phyloP scores from a whole-genome alignment of 2,888 invertebrate species.

The Schizaphis graminum region DNA sequence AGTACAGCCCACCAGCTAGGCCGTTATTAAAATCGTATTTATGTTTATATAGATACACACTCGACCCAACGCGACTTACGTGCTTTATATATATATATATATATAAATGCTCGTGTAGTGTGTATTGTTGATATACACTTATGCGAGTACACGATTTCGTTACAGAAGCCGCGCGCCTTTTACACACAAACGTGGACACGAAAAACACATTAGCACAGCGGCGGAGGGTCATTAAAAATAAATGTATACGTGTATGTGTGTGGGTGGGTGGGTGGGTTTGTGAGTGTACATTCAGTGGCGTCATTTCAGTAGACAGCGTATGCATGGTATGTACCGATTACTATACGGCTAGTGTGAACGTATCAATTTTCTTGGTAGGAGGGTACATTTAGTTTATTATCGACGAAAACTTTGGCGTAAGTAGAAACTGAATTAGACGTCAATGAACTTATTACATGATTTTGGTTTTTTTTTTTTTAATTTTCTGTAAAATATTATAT shows the following conservation, averaged over 20 bases:
- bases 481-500: not conserved
- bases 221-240: constrained; percentile 12
- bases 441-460: not conserved
- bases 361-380: not conserved
- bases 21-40: constrained; percentile 29
- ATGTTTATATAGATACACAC: not conserved
- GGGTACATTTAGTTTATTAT: not conserved
- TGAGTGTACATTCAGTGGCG: not conserved
- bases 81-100: not conserved
- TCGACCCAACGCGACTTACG: not conserved
- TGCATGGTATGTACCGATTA: not conserved
- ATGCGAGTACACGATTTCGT: not conserved
- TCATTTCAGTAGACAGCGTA: not conserved
- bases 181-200: constrained; percentile 11
- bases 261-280: not conserved
- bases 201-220: constrained; percentile 24
- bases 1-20: not conserved
- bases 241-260: not conserved
- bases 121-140: not conserved
- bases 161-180: constrained; percentile 1
- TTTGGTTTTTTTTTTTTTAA: not conserved
- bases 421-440: not conserved
- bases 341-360: not conserved
- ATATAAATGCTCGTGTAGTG: not conserved
- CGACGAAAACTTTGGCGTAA: not conserved